Evolutionary conservation across 2,888 invertebrate species (phyloP).

Genomic region (Eudasyphora cyanicolor): DNA sequence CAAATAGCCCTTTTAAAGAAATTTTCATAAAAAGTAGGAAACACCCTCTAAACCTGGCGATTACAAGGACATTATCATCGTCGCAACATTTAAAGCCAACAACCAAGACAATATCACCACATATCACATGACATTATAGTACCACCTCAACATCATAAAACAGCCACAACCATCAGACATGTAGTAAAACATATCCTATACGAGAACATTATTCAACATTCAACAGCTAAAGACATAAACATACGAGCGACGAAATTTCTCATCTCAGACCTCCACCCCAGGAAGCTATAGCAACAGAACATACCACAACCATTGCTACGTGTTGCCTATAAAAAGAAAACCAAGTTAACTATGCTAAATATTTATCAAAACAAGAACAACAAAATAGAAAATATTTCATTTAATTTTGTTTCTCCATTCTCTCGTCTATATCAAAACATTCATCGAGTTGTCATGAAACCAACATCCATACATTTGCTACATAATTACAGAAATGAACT

Average conservation of each 20-base stretch:
- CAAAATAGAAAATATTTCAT: neutral
- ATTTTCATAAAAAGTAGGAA: too few species aligned
- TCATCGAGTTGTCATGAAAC: conserved; percentile 51
- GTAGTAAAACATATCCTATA: neutral
- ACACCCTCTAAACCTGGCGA: neutral
- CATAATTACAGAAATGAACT: conserved; percentile 47
- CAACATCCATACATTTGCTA: conserved; percentile 56
- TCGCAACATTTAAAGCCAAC: neutral
- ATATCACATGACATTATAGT: neutral
- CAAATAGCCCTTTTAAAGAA: neutral
- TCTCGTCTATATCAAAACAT: conserved; percentile 28
- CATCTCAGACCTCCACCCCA: neutral
- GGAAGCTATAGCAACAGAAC: neutral
- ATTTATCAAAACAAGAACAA: too few species aligned
- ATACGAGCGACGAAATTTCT: neutral
- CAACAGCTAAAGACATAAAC: conserved; percentile 6
- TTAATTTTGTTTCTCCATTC: neutral
- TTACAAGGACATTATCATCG: conserved; percentile 2
- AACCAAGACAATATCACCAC: conserved; percentile 1
- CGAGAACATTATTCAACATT: neutral
- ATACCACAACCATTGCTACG: conserved; percentile 2
- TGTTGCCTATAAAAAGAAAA: neutral
- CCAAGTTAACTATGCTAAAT: neutral
- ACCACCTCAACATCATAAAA: conserved; percentile 19
- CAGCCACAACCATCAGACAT: neutral